A percentile compares a stretch with the other conserved stretches of the same genome.
These are phyloP conservation scores for Hyphantria cunea DNA, from an alignment of 1,140 invertebrate species.

Conservation along the genomic window DNA sequence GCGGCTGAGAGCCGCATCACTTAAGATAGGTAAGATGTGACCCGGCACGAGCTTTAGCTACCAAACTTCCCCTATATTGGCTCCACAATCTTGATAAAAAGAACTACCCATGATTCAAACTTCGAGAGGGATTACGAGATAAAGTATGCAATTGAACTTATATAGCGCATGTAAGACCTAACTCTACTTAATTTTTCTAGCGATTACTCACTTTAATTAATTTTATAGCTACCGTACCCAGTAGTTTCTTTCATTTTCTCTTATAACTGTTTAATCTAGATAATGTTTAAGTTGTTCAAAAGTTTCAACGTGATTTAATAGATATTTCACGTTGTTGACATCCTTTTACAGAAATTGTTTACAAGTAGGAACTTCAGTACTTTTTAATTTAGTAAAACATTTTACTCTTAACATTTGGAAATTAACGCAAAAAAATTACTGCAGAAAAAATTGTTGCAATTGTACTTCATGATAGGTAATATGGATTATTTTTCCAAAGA, in stretches of 20 bases:
- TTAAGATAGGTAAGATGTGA: slow-evolving; percentile 81
- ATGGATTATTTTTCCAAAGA: slow-evolving; percentile 11
- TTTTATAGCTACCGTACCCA: slow-evolving; percentile 6
- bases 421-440: neutral
- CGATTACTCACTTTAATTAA: slow-evolving; percentile 27
- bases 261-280: neutral
- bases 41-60: slow-evolving; percentile 73
- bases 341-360: slow-evolving; percentile 27
- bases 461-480: neutral
- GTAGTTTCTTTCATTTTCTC: too few species aligned
- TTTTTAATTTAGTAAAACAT: slow-evolving; percentile 2
- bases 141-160: slow-evolving; percentile 64
- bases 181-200: slow-evolving; percentile 37
- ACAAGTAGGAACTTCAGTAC: neutral
- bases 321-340: slow-evolving; percentile 16
- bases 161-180: slow-evolving; percentile 39
- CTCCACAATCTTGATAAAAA: slow-evolving; percentile 77
- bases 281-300: too few species aligned
- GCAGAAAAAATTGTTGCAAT: neutral
- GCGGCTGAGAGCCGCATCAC: slow-evolving; percentile 77
- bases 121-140: slow-evolving; percentile 68
- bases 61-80: slow-evolving; percentile 75
- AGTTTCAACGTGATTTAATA: slow-evolving; percentile 13
- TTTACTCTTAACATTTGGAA: slow-evolving; percentile 4
- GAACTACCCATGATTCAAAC: slow-evolving; percentile 75